phyloP scores from a whole-genome alignment of 2,113 vertebrate genomes.

The Rhagologus leucostigma region DNA sequence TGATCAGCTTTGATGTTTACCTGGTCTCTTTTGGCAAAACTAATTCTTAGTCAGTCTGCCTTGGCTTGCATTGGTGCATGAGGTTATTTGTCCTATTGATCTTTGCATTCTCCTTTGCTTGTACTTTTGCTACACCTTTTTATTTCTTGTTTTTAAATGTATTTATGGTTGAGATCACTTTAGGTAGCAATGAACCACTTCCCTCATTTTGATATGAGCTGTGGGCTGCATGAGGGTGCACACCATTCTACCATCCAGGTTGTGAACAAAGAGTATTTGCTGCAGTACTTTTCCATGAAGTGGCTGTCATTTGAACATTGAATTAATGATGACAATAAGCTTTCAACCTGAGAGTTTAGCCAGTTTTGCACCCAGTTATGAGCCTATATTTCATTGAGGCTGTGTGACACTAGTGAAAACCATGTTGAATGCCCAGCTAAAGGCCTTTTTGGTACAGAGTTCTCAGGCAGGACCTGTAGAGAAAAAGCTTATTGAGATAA shows the following conservation, averaged over 20 bases:
- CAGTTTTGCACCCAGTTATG: background rate
- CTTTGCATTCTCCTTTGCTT: background rate
- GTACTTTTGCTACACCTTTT: rapidly evolving
- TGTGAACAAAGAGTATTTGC: background rate
- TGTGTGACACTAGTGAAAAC: background rate
- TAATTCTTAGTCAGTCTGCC: background rate
- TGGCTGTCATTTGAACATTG: background rate
- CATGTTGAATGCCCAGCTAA: background rate
- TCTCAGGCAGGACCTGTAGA: background rate
- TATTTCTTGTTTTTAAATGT: background rate
- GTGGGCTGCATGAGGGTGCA: background rate
- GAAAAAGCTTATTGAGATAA: background rate
- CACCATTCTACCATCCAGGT: background rate
- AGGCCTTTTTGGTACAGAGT: background rate
- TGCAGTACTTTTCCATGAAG: background rate
- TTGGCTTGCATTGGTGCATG: background rate
- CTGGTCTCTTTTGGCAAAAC: background rate
- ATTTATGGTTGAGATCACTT: background rate
- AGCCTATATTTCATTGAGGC: background rate
- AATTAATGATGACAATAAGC: background rate
- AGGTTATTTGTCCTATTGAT: background rate
- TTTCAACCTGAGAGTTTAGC: background rate
- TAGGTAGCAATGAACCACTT: background rate
- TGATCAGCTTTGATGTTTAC: background rate
- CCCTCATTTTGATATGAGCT: background rate